Percentiles rank a stretch among this genome's conserved stretches.
Evolutionary conservation across 2,888 invertebrate genomes (phyloP).

Genomic region (Tetragonisca angustula): DNA sequence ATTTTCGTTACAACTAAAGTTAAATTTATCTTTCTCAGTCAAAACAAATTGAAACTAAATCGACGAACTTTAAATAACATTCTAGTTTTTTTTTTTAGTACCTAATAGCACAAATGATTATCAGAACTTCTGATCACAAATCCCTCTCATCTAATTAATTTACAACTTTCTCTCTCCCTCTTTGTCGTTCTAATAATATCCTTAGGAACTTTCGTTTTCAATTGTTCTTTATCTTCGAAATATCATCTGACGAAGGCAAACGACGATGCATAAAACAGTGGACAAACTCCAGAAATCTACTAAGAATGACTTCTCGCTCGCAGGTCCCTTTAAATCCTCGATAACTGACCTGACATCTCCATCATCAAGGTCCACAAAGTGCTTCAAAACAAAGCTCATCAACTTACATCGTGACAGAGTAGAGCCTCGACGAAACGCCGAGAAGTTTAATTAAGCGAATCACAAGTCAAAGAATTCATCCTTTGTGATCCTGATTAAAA

Average conservation of each 20-base stretch:
- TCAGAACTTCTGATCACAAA: not conserved
- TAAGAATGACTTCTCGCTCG: not conserved
- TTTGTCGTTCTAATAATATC: conserved; percentile 42
- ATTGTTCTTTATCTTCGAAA: conserved; percentile 10
- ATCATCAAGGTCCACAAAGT: not conserved
- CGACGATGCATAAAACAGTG: not conserved
- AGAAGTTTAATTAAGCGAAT: not conserved
- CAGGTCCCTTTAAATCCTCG: not conserved
- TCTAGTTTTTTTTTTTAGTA: not conserved
- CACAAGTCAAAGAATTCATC: not conserved
- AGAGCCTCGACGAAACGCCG: not conserved
- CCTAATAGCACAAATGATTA: not conserved
- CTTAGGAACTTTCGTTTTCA: conserved; percentile 59
- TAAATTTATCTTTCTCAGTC: not conserved
- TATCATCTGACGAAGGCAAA: conserved; percentile 42
- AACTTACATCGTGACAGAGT: not conserved
- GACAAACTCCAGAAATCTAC: not conserved
- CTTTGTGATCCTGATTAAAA: conserved; percentile 19
- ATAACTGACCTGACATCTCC: not conserved
- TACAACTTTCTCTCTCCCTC: not conserved
- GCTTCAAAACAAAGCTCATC: not conserved
- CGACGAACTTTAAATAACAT: not conserved
- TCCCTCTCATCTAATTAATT: not conserved
- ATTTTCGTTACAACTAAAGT: not conserved
- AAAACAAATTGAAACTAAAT: not conserved